Conservation (phyloP, 2,113 vertebrate species). For the Zonotrichia leucophrys region DNA sequence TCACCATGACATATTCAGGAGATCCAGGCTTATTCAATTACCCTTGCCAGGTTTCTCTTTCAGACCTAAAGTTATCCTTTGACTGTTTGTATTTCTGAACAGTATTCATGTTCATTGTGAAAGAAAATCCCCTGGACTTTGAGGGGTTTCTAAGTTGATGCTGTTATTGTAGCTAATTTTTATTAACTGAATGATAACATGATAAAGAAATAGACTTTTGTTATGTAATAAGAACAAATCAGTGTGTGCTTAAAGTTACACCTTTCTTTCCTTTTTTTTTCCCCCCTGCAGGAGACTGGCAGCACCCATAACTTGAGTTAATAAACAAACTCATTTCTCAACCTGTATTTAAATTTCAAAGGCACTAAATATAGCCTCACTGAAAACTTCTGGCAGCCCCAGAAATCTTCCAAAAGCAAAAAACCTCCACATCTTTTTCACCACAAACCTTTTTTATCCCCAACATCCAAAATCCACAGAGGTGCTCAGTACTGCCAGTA, state of each 20-base stretch:
- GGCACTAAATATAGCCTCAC: not conserved
- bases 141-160: slow-evolving; percentile 85
- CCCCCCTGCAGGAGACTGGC: slow-evolving; percentile 4
- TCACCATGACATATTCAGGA: slow-evolving; percentile 99
- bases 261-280: slow-evolving; percentile 65
- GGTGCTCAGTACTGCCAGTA: not conserved
- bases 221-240: slow-evolving; percentile 87
- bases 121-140: slow-evolving; percentile 94
- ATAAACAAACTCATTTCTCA: slow-evolving; percentile 59
- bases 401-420: not conserved
- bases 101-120: slow-evolving; percentile 95
- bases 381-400: not conserved
- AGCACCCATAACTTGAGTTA: slow-evolving; percentile 41
- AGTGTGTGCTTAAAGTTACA: slow-evolving; percentile 81
- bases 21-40: slow-evolving; percentile 99
- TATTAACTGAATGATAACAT: slow-evolving; percentile 95
- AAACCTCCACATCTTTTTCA: not conserved
- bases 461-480: not conserved
- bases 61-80: slow-evolving; percentile 99
- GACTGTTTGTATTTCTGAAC: slow-evolving; percentile 99
- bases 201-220: slow-evolving; percentile 88
- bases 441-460: not conserved
- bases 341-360: not conserved
- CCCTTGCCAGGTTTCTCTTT: slow-evolving; percentile 98
- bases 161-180: slow-evolving; percentile 97